Evolutionary conservation across 1,140 invertebrate genomes (phyloP), one percentile per base, ranked within the genome.

Genomic region (Pseudomyrmex flavicornis): DNA sequence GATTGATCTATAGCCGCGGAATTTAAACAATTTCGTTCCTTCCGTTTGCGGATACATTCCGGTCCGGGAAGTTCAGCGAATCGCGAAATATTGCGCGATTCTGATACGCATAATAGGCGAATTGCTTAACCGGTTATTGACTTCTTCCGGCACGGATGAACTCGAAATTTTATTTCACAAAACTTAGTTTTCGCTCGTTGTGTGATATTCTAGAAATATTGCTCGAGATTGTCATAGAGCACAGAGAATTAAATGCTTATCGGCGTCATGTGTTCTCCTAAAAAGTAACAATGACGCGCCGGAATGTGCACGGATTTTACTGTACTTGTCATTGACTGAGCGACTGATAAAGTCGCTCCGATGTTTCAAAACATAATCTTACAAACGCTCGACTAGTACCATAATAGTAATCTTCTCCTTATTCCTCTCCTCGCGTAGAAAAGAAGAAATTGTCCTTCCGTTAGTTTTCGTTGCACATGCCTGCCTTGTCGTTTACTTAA

Each of bases 71-170:
- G 85, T 82, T 52, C 83, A 72, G 87, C 89, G 90, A 90, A 86
- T 90, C 86, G 88, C 84, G 90, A 90, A 92, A 91, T 91, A 92
- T 87, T 91, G 82, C 83, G 87, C 86, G 87, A 91, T 92, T 90
- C 91, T 89, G 89, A 93, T 91, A 90, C 90, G 90, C 91, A 90
- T 90, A 93, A 90, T 89, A 92, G 83, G 79, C 79, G 91, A 93
- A 93, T 92, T 90, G 92, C 88, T 93, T 93, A 93, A 92, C 88
- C 91, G 92, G 92, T 93, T 93, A 92, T 88, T 93, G 92, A 93
- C 92, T 93, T 91, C 90, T 91, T 88, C 88, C 86, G 75, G 82
- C 84, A 70, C 86, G 77, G 82, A 89, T 52, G 2, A 65, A 65
- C 15, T 17, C 8, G 63, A 5, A 12, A n/a, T 7, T 35, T 26